Conservation (phyloP, 1,140 invertebrate genomes). For the Drosophila rufa region DNA sequence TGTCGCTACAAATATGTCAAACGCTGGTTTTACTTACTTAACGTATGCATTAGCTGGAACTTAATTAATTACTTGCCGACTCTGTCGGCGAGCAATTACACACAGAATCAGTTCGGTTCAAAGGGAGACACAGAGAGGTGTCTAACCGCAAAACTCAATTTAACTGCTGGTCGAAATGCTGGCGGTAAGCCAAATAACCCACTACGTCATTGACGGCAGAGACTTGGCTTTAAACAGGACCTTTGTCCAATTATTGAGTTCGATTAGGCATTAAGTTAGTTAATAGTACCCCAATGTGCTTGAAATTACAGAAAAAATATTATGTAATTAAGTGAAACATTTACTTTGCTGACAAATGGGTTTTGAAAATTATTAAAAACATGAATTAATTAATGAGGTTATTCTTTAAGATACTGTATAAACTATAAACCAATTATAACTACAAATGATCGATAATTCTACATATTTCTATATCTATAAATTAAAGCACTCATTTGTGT, state of each 20-base stretch:
- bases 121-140: not conserved
- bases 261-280: not conserved
- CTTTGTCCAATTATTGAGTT: not conserved
- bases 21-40: conserved; percentile 35
- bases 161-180: conserved; percentile 18
- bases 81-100: conserved; percentile 29
- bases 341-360: no score
- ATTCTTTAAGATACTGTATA: no score
- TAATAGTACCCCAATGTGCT: no score
- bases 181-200: conserved; percentile 11
- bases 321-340: no score
- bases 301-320: no score
- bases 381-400: no score
- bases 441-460: no score
- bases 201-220: conserved; percentile 11
- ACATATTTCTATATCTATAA: no score
- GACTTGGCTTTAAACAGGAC: not conserved
- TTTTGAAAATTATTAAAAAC: no score
- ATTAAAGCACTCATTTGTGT: no score
- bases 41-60: conserved; percentile 41
- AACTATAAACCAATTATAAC: no score
- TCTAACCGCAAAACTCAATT: conserved; percentile 42
- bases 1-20: conserved; percentile 56
- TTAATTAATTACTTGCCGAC: conserved; percentile 46
- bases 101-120: conserved; percentile 14